These are phyloP conservation scores for Drosophila multiciliata DNA, from an alignment of 2,888 invertebrate genomes.

Conservation along the genomic window DNA sequence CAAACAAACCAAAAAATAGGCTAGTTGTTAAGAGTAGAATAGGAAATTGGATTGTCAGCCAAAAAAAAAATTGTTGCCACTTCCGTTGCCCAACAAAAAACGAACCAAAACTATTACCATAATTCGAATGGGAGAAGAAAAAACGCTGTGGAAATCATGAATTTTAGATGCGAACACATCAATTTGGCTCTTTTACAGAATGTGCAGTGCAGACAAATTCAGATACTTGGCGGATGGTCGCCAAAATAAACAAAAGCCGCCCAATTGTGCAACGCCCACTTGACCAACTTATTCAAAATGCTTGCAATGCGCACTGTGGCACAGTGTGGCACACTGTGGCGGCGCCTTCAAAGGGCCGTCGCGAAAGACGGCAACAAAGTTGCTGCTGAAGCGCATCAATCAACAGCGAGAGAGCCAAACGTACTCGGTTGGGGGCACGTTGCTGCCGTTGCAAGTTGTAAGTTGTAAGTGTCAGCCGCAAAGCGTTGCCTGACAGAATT, in stretches of 20 bases:
- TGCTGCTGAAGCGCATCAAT: constrained; percentile 69
- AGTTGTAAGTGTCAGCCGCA: constrained; percentile 40
- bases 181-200: neutral
- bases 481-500: constrained; percentile 67
- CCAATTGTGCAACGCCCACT: constrained; percentile 63
- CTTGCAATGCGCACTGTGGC: constrained; percentile 44
- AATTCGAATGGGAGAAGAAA: neutral
- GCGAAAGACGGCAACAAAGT: constrained; percentile 41
- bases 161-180: constrained; percentile 4
- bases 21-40: neutral
- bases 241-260: constrained; percentile 63
- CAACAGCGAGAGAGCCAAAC: constrained; percentile 43
- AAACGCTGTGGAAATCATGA: constrained; percentile 25
- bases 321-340: constrained; percentile 14
- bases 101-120: neutral
- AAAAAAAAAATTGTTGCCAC: constrained; percentile 12
- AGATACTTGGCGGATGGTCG: constrained; percentile 40
- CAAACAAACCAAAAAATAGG: neutral
- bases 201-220: neutral
- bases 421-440: constrained; percentile 19
- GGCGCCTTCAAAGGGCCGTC: constrained; percentile 73
- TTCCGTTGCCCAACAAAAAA: constrained; percentile 20
- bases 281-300: constrained; percentile 69
- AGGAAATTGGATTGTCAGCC: constrained; percentile 9
- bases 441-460: constrained; percentile 18